A percentile compares a stretch with the other conserved stretches of the same genome.
These are phyloP conservation scores for Hystrix brachyura DNA, from an alignment of 2,113 vertebrate genomes.

Conservation along the genomic window DNA sequence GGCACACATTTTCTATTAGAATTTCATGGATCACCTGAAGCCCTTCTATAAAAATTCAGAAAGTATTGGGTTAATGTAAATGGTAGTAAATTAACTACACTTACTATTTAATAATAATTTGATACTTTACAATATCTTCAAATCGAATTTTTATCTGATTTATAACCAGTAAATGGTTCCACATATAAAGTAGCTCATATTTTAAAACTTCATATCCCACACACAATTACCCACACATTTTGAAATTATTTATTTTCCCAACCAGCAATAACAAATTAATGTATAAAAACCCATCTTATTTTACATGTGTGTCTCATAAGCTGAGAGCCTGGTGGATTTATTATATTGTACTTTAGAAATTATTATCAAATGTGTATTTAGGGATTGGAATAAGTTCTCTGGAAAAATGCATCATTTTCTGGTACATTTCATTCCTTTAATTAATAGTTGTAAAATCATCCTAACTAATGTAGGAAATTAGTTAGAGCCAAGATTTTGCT, in stretches of 20 bases:
- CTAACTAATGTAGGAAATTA: background rate
- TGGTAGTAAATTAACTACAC: background rate
- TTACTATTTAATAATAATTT: constrained; percentile 8
- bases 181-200: background rate
- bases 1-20: background rate
- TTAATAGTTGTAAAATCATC: background rate
- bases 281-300: background rate
- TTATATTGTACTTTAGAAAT: background rate
- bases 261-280: background rate
- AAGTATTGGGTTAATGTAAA: background rate
- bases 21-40: background rate
- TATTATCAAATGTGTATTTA: background rate
- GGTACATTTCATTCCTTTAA: background rate
- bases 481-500: background rate
- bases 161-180: background rate
- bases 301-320: background rate
- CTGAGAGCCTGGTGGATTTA: background rate
- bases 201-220: background rate
- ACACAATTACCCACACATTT: background rate
- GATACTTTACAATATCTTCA: constrained; percentile 1
- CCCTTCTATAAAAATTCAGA: background rate
- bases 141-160: background rate
- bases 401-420: background rate
- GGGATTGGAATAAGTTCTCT: background rate
- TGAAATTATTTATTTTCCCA: background rate